Evolutionary conservation across 2,888 invertebrate genomes (phyloP).

Genomic region (Stenotaenia linearis): DNA sequence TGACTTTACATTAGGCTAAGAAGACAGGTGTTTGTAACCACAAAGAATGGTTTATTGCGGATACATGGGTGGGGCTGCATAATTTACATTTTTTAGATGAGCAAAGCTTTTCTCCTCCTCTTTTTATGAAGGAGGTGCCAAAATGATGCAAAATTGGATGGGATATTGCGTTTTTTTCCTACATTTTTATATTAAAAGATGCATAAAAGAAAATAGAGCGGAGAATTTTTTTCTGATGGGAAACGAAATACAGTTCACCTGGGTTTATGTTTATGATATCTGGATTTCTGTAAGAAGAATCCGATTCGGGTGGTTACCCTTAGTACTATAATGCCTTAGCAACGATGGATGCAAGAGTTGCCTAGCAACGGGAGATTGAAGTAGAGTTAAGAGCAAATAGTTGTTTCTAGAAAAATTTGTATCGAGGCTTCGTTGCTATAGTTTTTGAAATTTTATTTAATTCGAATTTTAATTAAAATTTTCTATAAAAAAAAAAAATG

Average conservation of each 20-base stretch:
- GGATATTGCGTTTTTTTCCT: too few species aligned
- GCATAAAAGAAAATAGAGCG: not conserved
- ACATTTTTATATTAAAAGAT: too few species aligned
- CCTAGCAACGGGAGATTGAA: conserved; percentile 3
- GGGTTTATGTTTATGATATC: not conserved
- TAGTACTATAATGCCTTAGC: not conserved
- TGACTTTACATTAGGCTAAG: not conserved
- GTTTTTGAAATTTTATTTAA: not conserved
- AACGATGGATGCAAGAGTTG: not conserved
- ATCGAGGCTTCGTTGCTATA: not conserved
- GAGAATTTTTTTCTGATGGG: not conserved
- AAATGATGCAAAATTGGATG: too few species aligned
- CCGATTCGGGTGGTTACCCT: conserved; percentile 3
- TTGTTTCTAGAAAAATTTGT: not conserved
- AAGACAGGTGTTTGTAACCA: conserved; percentile 2
- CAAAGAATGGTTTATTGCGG: not conserved
- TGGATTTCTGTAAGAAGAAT: not conserved
- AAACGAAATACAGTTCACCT: not conserved
- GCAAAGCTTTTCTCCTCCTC: not conserved
- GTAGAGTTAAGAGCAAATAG: not conserved
- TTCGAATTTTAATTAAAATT: not conserved
- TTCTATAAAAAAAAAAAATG: not conserved
- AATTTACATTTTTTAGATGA: not conserved
- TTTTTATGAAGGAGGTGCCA: not conserved
- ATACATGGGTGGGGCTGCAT: not conserved